Conservation (phyloP, 2,888 invertebrate species). For the Ochropacha duplaris region DNA sequence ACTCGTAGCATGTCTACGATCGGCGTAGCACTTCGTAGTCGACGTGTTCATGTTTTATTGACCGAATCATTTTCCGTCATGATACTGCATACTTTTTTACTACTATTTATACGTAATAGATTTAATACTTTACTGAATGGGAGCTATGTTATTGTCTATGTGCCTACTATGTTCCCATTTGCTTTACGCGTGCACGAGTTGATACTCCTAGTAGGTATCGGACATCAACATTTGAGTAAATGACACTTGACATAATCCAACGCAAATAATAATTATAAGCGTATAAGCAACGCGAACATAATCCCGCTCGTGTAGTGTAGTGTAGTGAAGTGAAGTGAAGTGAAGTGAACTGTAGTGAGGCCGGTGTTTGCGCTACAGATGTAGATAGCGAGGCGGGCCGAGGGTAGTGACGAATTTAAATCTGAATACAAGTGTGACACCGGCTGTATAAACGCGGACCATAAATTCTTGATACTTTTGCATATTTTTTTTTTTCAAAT, state of each 20-base stretch:
- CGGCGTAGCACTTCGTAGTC: not conserved
- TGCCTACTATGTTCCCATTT: too few relatives aligned
- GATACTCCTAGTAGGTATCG: too few relatives aligned
- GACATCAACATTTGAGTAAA: constrained; percentile 9
- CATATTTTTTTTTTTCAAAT: not conserved
- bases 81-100: too few relatives aligned
- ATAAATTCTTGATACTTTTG: not conserved
- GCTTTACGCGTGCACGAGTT: not conserved
- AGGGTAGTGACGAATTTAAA: constrained; percentile 8
- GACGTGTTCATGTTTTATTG: not conserved
- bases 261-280: constrained; percentile 2
- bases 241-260: constrained; percentile 16
- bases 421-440: constrained; percentile 5
- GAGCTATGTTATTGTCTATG: too few relatives aligned
- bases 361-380: constrained; percentile 34
- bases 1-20: not conserved
- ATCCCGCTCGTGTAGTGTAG: constrained; percentile 9
- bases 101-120: too few relatives aligned
- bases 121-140: too few relatives aligned
- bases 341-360: constrained; percentile 9
- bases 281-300: not conserved
- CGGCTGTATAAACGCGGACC: constrained; percentile 5
- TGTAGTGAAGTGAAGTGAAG: constrained; percentile 9
- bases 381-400: constrained; percentile 15
- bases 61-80: too few relatives aligned